These are phyloP conservation scores for Danio kyathit DNA, from an alignment of 2,797 vertebrate genomes.

Conservation along the genomic window DNA sequence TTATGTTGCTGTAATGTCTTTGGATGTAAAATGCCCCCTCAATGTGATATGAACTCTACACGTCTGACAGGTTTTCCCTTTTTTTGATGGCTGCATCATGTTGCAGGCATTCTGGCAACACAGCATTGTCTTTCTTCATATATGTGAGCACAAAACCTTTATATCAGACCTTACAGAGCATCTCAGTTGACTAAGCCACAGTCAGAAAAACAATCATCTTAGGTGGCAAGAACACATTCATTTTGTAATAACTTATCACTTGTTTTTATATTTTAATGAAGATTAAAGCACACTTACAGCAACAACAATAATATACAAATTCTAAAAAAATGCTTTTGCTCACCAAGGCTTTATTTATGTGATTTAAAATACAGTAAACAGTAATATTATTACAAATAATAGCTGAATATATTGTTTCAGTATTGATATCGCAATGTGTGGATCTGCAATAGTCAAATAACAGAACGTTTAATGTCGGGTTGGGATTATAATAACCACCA, in stretches of 20 bases:
- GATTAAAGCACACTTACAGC: not conserved
- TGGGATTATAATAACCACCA: too few relatives aligned
- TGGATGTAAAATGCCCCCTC: slow-evolving; percentile 36
- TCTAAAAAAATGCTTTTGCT: too few relatives aligned
- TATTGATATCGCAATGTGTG: too few relatives aligned
- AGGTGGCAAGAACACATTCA: not conserved
- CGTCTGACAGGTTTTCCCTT: slow-evolving; percentile 53
- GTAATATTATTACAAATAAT: too few relatives aligned
- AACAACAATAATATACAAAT: not conserved
- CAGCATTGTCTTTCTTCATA: slow-evolving; percentile 17
- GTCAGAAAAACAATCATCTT: slow-evolving; percentile 1
- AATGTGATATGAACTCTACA: slow-evolving; percentile 17
- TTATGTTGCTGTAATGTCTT: slow-evolving; percentile 41
- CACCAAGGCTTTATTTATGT: too few relatives aligned
- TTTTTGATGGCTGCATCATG: slow-evolving; percentile 38
- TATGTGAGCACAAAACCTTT: slow-evolving; percentile 26
- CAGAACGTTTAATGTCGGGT: too few relatives aligned
- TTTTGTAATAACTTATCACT: not conserved
- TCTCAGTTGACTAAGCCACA: slow-evolving; percentile 18
- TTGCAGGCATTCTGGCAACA: slow-evolving; percentile 23
- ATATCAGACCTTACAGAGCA: not conserved
- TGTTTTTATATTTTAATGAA: not conserved
- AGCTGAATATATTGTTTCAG: too few relatives aligned
- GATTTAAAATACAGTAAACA: too few relatives aligned
- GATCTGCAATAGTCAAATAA: too few relatives aligned